phyloP scores from a whole-genome alignment of 2,113 vertebrate species.

The Ahaetulla prasina region DNA sequence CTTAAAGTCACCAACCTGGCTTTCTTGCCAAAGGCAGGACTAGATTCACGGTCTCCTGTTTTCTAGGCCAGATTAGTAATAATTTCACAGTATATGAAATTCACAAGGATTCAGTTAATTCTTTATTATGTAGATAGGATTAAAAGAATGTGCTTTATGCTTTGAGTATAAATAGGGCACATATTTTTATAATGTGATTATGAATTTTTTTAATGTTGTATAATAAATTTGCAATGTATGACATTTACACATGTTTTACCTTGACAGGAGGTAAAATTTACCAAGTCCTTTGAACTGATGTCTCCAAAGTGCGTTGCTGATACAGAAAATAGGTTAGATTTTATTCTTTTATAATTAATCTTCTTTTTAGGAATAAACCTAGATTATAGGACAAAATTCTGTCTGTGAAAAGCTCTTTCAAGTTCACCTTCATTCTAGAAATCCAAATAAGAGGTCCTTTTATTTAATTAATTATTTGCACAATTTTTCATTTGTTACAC shows the following conservation, averaged over 20 bases:
- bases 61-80: not conserved
- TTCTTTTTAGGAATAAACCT: not conserved
- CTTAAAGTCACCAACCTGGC: not conserved
- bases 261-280: slow-evolving; percentile 96
- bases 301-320: slow-evolving; percentile 98
- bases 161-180: not conserved
- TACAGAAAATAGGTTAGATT: slow-evolving; percentile 85
- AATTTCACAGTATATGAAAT: not conserved
- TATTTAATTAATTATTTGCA: not conserved
- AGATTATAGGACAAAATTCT: not conserved
- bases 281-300: slow-evolving; percentile 96
- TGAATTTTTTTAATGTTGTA: slow-evolving; percentile 1
- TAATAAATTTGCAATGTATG: slow-evolving; percentile 31
- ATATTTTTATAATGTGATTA: not conserved
- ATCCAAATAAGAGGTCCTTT: not conserved
- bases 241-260: slow-evolving; percentile 32
- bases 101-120: not conserved
- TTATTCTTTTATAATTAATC: not conserved
- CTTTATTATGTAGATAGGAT: not conserved
- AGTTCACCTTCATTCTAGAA: not conserved
- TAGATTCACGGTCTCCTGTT: not conserved
- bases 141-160: not conserved
- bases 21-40: not conserved
- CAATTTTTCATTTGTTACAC: not conserved
- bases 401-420: not conserved